Percentiles rank a stretch among this genome's conserved stretches.
These are phyloP conservation scores for Geopemphigus sp. DNA, from an alignment of 1,140 invertebrate genomes.

Conservation along the genomic window DNA sequence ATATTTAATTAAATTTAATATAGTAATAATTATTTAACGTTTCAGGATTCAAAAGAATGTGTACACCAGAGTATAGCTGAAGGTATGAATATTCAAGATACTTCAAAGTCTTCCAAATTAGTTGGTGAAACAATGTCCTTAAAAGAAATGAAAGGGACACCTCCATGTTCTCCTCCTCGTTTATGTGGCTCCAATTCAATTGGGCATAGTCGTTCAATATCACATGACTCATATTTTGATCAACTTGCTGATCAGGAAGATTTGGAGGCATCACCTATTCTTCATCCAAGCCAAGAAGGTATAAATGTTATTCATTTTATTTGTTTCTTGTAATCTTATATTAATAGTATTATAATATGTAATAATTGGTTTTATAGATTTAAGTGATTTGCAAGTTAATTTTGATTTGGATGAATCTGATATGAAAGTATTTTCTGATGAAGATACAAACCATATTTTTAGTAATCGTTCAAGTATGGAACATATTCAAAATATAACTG, in stretches of 20 bases:
- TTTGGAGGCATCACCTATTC: constrained; percentile 34
- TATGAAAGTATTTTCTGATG: constrained; percentile 81
- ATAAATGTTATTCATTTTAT: not conserved
- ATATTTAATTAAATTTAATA: too few species aligned
- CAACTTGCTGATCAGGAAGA: constrained; percentile 57
- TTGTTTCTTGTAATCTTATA: not conserved
- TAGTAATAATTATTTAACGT: not conserved
- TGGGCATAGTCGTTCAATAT: constrained; percentile 66
- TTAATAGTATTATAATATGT: not conserved
- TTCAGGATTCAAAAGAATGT: constrained; percentile 14
- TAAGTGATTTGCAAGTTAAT: constrained; percentile 77
- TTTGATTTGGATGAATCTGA: constrained; percentile 81
- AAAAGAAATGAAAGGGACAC: constrained; percentile 32
- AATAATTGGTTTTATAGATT: constrained; percentile 61
- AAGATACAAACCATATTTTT: constrained; percentile 62
- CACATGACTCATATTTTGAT: constrained; percentile 92
- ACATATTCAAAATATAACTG: constrained; percentile 55
- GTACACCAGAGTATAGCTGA: not conserved
- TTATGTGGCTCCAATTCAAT: constrained; percentile 50
- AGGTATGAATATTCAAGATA: constrained; percentile 23
- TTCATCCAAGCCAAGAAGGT: constrained; percentile 42
- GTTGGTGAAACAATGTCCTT: constrained; percentile 37
- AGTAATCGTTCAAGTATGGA: constrained; percentile 52
- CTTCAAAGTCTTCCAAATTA: constrained; percentile 26
- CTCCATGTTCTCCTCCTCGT: constrained; percentile 33